phyloP scores from a whole-genome alignment of 2,888 invertebrate species.

The Tryphoninae sp. region DNA sequence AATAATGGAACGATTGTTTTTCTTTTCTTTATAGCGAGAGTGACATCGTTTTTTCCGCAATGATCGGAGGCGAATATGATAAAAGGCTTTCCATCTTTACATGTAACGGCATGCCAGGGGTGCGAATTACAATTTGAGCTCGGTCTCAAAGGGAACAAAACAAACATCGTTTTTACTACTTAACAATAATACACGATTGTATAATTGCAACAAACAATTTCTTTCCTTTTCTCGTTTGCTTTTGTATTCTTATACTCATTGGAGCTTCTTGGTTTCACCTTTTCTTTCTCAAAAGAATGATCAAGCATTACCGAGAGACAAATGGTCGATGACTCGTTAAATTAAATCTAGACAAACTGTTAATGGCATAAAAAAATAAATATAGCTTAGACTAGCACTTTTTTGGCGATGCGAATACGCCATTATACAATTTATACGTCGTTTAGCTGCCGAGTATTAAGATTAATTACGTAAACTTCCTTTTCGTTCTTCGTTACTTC shows the following conservation, averaged over 20 bases:
- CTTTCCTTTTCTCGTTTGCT: background rate
- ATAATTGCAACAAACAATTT: constrained; percentile 18
- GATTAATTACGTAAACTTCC: constrained; percentile 69
- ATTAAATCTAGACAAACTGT: constrained; percentile 71
- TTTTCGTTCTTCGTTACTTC: constrained; percentile 12
- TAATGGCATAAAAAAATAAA: constrained; percentile 76
- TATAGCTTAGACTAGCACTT: constrained; percentile 81
- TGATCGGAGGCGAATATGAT: constrained; percentile 22
- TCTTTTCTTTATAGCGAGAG: background rate
- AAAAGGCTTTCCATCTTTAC: constrained; percentile 12
- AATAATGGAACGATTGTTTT: background rate
- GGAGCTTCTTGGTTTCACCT: background rate
- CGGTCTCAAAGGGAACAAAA: background rate
- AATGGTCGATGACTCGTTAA: constrained; percentile 64
- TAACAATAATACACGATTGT: constrained; percentile 5
- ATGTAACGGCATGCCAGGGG: background rate
- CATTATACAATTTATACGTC: constrained; percentile 67
- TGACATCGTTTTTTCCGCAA: background rate
- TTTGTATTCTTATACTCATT: background rate
- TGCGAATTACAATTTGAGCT: constrained; percentile 25
- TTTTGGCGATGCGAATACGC: constrained; percentile 70
- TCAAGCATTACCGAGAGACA: constrained; percentile 63
- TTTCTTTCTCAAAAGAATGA: background rate
- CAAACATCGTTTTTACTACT: constrained; percentile 3
- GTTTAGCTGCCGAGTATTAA: constrained; percentile 77